Conservation (phyloP, 2,888 invertebrate genomes). For the Hydrotaea diabolus region DNA sequence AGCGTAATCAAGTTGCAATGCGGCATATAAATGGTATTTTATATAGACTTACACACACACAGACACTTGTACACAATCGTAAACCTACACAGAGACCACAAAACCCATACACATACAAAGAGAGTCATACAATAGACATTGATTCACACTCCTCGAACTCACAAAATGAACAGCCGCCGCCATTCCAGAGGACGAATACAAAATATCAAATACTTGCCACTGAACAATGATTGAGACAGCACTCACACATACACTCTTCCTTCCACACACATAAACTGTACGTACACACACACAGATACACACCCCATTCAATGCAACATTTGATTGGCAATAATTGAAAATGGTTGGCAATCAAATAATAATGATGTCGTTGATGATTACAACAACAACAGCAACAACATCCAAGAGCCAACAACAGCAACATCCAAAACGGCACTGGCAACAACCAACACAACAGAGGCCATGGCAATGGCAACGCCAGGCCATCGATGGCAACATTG, state of each 20-base stretch:
- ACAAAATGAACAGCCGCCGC: constrained; percentile 26
- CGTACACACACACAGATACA: neutral
- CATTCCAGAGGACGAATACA: constrained; percentile 23
- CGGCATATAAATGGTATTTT: constrained; percentile 62
- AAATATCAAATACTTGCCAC: constrained; percentile 30
- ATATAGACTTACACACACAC: constrained; percentile 1
- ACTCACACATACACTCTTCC: too few species aligned
- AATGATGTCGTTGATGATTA: constrained; percentile 59
- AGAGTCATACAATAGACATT: neutral
- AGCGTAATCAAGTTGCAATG: constrained; percentile 68
- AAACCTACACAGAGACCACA: constrained; percentile 20
- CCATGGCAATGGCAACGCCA: neutral
- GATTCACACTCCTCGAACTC: constrained; percentile 19
- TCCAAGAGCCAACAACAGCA: neutral
- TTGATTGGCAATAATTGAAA: constrained; percentile 80
- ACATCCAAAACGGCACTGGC: constrained; percentile 28
- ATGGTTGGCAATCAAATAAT: constrained; percentile 74
- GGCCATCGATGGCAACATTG: too few species aligned
- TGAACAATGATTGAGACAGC: constrained; percentile 32
- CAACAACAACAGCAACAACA: constrained; percentile 28
- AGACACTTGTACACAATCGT: constrained; percentile 14
- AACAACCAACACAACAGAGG: neutral
- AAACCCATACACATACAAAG: neutral
- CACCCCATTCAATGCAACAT: constrained; percentile 74
- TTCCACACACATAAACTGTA: constrained; percentile 23